Conservation (phyloP, 2,888 invertebrate species). For the Serripes groenlandicus region DNA sequence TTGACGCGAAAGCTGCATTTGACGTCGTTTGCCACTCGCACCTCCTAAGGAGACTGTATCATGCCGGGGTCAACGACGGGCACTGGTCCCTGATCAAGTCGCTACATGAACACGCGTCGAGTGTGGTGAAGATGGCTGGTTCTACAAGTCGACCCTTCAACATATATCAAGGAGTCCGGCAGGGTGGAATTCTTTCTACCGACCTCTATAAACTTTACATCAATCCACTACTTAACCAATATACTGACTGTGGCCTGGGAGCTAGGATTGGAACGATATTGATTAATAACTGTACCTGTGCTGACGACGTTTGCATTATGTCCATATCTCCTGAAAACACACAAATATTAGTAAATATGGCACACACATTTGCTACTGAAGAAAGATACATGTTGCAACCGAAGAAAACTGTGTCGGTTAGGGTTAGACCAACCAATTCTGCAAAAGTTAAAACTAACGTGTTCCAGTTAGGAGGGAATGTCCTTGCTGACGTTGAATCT, state of each 20-base stretch:
- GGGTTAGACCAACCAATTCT: too few relatives aligned
- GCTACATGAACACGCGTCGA: neutral
- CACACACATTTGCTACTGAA: neutral
- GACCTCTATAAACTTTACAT: conserved; percentile 1
- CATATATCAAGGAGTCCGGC: neutral
- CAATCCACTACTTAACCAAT: neutral
- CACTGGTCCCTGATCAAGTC: neutral
- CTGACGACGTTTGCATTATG: neutral
- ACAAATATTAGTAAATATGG: neutral
- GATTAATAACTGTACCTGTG: neutral
- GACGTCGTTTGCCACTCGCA: conserved; percentile 1
- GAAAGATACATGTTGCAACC: neutral
- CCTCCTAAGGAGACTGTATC: neutral
- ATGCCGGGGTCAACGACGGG: neutral
- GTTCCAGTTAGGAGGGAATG: neutral
- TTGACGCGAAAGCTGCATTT: conserved; percentile 9
- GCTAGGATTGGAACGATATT: neutral
- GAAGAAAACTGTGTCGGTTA: too few relatives aligned
- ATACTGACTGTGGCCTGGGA: neutral
- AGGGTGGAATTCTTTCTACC: neutral
- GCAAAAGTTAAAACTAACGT: too few relatives aligned
- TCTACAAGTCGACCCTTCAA: neutral
- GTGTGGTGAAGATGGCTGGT: neutral
- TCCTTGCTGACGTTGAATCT: neutral
- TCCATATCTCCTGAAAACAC: neutral